A percentile compares a stretch with the other conserved stretches of the same genome.
These are phyloP conservation scores for Protonibea diacanthus DNA, from an alignment of 2,797 vertebrate genomes.

Conservation along the genomic window DNA sequence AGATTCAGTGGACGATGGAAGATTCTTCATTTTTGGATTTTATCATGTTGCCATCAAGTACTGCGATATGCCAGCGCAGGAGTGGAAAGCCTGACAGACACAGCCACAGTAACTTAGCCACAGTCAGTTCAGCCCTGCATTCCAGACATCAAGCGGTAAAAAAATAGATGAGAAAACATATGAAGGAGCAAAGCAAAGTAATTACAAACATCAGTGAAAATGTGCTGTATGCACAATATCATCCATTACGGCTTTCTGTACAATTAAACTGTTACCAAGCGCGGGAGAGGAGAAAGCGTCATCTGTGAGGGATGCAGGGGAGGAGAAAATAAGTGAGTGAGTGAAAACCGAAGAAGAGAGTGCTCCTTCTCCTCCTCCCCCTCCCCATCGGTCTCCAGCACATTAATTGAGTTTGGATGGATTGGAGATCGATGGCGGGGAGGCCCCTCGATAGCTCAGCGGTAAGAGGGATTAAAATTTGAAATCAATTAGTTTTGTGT, in stretches of 20 bases:
- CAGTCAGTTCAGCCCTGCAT: neutral
- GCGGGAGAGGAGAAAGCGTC: slow-evolving; percentile 47
- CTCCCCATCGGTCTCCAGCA: slow-evolving; percentile 65
- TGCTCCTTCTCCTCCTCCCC: slow-evolving; percentile 20
- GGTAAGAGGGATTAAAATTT: slow-evolving; percentile 83
- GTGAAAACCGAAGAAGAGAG: slow-evolving; percentile 43
- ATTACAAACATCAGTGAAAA: slow-evolving; percentile 52
- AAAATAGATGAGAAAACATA: slow-evolving; percentile 8
- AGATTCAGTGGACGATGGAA: no score
- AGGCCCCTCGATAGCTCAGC: slow-evolving; percentile 74
- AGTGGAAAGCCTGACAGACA: neutral
- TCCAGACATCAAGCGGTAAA: neutral
- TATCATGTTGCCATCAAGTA: no score
- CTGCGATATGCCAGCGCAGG: no score
- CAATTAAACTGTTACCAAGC: slow-evolving; percentile 36
- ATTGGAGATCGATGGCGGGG: slow-evolving; percentile 79
- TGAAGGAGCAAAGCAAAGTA: slow-evolving; percentile 23
- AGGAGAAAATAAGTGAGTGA: slow-evolving; percentile 44
- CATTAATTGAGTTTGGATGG: slow-evolving; percentile 86
- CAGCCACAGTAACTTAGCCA: neutral
- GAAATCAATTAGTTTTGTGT: slow-evolving; percentile 84
- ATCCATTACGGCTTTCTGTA: slow-evolving; percentile 42
- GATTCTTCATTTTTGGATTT: no score
- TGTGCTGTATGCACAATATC: slow-evolving; percentile 16
- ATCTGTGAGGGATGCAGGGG: slow-evolving; percentile 45